Conservation (phyloP, 2,888 invertebrate species). For the Oscheius sp. region DNA sequence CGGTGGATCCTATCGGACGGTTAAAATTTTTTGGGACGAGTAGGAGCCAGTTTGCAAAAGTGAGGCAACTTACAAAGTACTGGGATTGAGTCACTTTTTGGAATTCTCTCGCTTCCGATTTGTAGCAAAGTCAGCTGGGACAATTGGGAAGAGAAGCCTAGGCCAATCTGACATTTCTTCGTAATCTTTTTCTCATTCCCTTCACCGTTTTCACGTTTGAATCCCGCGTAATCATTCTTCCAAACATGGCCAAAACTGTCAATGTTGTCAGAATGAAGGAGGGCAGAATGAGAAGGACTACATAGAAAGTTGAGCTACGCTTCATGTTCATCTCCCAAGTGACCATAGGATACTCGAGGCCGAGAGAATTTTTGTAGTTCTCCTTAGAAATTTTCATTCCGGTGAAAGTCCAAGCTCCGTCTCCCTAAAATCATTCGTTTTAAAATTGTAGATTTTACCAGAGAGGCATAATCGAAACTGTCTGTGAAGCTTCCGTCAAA, state of each 20-base stretch:
- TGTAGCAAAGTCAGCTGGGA: constrained; percentile 22
- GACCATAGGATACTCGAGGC: background rate
- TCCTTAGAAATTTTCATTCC: background rate
- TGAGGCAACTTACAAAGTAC: background rate
- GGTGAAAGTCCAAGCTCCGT: constrained; percentile 11
- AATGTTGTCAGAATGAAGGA: background rate
- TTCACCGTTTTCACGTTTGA: constrained; percentile 5
- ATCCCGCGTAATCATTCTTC: background rate
- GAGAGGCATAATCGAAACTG: background rate
- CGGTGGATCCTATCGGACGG: too few relatives aligned
- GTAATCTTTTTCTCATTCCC: background rate
- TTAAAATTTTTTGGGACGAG: too few relatives aligned
- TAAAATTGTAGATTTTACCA: background rate
- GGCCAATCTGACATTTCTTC: constrained; percentile 1
- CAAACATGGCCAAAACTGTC: constrained; percentile 10
- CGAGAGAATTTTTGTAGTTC: background rate
- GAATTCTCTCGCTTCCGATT: constrained; percentile 9
- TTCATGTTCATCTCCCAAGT: constrained; percentile 8
- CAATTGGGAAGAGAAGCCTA: constrained; percentile 17
- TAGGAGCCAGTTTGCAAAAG: too few relatives aligned
- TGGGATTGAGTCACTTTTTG: constrained; percentile 9
- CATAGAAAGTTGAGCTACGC: background rate
- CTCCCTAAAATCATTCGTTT: background rate
- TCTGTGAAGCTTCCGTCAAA: background rate
- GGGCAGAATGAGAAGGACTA: background rate